A percentile compares a stretch with the other conserved stretches of the same genome.
Evolutionary conservation across 92 coral and sea anemone species (phyloP).

Genomic region (Phenganax subtilis): DNA sequence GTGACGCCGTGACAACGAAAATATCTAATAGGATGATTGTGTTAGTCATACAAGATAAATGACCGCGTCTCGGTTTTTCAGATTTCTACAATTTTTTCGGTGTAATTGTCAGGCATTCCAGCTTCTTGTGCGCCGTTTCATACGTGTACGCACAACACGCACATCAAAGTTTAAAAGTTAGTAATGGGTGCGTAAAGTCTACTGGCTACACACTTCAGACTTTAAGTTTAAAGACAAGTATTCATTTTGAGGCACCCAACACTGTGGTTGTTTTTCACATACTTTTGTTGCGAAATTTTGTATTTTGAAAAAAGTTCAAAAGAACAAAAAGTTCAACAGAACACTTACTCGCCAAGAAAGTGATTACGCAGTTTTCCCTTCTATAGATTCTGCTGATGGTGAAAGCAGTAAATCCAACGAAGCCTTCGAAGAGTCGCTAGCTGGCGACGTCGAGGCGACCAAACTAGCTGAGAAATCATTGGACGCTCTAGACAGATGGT

Average conservation of each 20-base stretch:
- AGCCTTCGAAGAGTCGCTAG: conserved; percentile 69
- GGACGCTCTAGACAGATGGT: conserved; percentile 67
- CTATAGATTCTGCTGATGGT: conserved; percentile 14
- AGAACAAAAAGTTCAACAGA: neutral
- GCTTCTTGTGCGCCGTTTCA: no score
- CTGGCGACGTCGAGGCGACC: conserved; percentile 68
- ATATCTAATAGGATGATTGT: no score
- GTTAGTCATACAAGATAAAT: no score
- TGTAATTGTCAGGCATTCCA: no score
- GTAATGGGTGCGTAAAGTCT: no score
- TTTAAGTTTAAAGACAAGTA: neutral
- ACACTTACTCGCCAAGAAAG: neutral
- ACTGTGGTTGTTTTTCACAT: neutral
- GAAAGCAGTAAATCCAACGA: conserved; percentile 47
- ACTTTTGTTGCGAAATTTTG: no score
- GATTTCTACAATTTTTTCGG: no score
- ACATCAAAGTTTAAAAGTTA: no score
- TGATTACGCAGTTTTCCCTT: neutral
- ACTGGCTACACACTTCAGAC: no score
- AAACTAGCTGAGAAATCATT: conserved; percentile 81
- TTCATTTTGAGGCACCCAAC: neutral
- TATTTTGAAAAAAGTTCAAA: neutral
- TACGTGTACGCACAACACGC: no score
- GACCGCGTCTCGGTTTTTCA: no score
- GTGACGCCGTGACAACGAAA: no score